Base-by-base conservation (phyloP, 2,113 vertebrate species). In the Terrapene triunguis region DNA sequence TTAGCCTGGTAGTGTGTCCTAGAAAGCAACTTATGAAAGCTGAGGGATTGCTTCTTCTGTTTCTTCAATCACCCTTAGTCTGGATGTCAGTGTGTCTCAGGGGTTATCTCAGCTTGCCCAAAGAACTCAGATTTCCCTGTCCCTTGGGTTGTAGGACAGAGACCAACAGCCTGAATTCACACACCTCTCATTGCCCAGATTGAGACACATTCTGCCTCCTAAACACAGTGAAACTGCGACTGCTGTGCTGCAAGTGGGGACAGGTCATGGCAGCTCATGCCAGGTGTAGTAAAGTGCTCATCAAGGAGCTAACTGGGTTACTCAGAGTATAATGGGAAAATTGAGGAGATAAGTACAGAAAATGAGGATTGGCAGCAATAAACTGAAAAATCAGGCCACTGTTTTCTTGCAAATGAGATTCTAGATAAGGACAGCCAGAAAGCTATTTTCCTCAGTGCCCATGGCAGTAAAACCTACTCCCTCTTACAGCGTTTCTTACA, bases 401-500 rank as follows among this genome's bases (percentile, higher is more conserved):
- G 0, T 11, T 92, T 96, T 89, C 83, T 78, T 48, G 59, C 3
- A 10, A 55, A 57, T 14, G 82, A 76, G 3, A 76, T 72, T 62
- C 79, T 13, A 96, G 93, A 92, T 95, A 92, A 96, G 90, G 95
- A 90, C 42, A 17, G 92, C 92, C 50, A 88, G 69, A 90, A 55
- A 95, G 44, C 85, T 65, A 88, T 84, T 5, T 88, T 89, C 95
- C 95, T 96, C 94, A 87, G 91, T 95, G 97, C 95, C 84, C 94
- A 57, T 81, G 88, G 76, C 91, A 97, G 95, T 94, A 95, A 97
- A 96, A 92, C 74, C 47, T 86, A 55, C n/a, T 96, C 85, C 87
- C 92, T 88, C 95, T 90, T 85, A 59, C 95, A 81, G 65, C 94
- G 84, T 93, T 92, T 91, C 76, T 95, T 96, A 87, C 92, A 88